Percentiles rank a stretch among this genome's conserved stretches.
Conservation (phyloP, 2,888 invertebrate genomes). For the Hyposoter didymator region DNA sequence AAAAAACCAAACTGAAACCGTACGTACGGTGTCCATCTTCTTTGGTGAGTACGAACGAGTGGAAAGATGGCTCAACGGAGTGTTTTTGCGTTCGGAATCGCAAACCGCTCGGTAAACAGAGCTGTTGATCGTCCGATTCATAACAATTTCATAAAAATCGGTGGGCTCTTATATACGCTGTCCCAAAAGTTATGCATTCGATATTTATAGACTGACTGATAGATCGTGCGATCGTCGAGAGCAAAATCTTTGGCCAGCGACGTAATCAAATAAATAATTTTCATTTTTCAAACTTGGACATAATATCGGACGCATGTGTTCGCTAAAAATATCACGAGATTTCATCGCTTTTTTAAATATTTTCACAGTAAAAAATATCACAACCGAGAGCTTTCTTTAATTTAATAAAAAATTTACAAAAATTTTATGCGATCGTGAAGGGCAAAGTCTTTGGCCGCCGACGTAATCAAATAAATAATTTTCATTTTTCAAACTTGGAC, state of each 20-base stretch:
- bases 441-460: not conserved
- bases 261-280: not conserved
- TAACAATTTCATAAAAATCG: not conserved
- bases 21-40: slow-evolving; percentile 98
- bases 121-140: slow-evolving; percentile 85
- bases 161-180: not conserved
- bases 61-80: slow-evolving; percentile 93
- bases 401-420: no score
- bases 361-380: no score
- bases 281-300: not conserved
- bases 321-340: no score
- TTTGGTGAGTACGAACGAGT: slow-evolving; percentile 98
- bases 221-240: not conserved
- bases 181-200: not conserved
- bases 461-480: not conserved
- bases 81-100: slow-evolving; percentile 98
- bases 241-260: not conserved
- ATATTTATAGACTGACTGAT: not conserved
- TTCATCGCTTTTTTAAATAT: no score
- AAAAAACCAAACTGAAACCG: slow-evolving; percentile 98
- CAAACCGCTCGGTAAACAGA: slow-evolving; percentile 97
- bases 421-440: not conserved
- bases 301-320: no score
- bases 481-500: not conserved
- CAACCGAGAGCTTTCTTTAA: no score